Evolutionary conservation across 2,888 invertebrate genomes (phyloP).

Genomic region (Amphipoea lucens): DNA sequence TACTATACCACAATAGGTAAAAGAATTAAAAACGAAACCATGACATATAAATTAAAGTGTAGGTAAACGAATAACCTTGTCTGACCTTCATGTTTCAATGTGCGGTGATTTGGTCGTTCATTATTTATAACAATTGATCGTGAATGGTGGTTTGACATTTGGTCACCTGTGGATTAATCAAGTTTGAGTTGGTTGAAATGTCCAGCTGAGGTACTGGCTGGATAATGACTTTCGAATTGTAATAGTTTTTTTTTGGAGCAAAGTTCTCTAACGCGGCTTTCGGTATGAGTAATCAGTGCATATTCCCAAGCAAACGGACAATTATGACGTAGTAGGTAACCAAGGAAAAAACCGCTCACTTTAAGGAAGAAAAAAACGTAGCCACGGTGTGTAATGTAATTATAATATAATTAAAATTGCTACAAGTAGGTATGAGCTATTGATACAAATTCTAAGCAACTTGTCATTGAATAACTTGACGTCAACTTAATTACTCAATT

Average conservation of each 20-base stretch:
- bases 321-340: not conserved
- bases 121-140: slow-evolving; percentile 44
- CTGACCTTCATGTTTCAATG: slow-evolving; percentile 40
- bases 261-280: not conserved
- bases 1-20: no score
- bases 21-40: no score
- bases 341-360: not conserved
- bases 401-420: slow-evolving; percentile 15
- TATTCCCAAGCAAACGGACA: not conserved
- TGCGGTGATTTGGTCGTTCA: slow-evolving; percentile 30
- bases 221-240: not conserved
- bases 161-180: not conserved
- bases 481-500: slow-evolving; percentile 32
- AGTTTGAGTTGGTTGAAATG: not conserved
- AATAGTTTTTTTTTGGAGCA: not conserved
- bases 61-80: slow-evolving; percentile 39
- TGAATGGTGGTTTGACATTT: slow-evolving; percentile 34
- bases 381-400: not conserved
- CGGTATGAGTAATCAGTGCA: not conserved
- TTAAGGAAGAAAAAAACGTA: slow-evolving; percentile 12
- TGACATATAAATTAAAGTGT: no score
- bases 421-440: not conserved
- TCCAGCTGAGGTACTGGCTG: not conserved
- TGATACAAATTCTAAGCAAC: not conserved
- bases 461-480: slow-evolving; percentile 24